These are phyloP conservation scores for Crocallis elinguaria DNA, from an alignment of 2,888 invertebrate species.

Conservation along the genomic window DNA sequence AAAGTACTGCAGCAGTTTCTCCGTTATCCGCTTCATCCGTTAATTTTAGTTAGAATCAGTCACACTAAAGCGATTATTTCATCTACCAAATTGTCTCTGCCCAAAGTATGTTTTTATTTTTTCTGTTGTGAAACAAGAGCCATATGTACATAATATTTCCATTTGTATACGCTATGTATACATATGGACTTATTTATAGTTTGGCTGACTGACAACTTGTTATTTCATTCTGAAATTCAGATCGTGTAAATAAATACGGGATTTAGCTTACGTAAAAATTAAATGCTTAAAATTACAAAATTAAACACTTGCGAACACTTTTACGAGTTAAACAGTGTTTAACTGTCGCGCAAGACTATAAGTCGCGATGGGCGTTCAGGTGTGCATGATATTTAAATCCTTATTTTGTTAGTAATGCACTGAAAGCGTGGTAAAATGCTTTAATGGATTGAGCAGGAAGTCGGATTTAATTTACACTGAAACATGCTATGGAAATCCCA, in stretches of 20 bases:
- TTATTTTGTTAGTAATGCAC: constrained; percentile 39
- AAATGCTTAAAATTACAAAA: no score
- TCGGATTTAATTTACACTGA: constrained; percentile 45
- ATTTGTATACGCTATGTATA: no score
- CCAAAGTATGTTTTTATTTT: no score
- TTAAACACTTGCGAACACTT: no score
- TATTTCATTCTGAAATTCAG: no score
- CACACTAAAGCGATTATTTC: not conserved
- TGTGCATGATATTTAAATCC: constrained; percentile 17
- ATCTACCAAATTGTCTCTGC: not conserved
- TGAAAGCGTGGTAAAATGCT: constrained; percentile 44
- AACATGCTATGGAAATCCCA: constrained; percentile 41
- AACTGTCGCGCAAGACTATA: not conserved
- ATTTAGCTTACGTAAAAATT: no score
- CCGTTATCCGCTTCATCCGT: constrained; percentile 13
- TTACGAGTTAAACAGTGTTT: not conserved
- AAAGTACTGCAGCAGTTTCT: constrained; percentile 20
- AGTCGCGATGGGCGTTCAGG: not conserved
- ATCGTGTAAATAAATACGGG: no score
- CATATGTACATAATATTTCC: no score
- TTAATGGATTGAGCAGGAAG: constrained; percentile 51
- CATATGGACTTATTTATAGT: no score
- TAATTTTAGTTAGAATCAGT: constrained; percentile 14
- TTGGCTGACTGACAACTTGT: no score
- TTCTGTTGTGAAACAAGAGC: no score